Evolutionary conservation across 1,140 invertebrate species (phyloP).

Genomic region (Sycobia sp.): DNA sequence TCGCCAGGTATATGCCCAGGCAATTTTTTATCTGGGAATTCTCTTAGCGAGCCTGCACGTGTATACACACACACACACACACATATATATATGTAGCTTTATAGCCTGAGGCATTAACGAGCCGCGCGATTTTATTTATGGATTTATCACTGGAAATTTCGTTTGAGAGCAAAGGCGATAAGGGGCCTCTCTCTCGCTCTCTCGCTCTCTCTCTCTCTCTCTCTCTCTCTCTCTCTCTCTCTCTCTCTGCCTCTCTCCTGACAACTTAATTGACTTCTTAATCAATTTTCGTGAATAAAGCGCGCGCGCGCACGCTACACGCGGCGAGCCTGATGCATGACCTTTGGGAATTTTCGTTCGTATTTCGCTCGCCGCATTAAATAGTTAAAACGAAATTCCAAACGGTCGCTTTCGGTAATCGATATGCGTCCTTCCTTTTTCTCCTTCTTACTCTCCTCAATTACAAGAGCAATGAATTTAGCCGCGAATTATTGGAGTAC

Average conservation of each 20-base stretch:
- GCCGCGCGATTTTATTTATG: conserved; percentile 16
- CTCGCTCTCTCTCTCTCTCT: conserved; percentile 40
- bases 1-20: too few relatives aligned
- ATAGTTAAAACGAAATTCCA: too few relatives aligned
- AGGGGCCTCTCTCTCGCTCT: conserved; percentile 19
- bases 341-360: conserved; percentile 14
- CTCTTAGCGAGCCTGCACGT: not conserved
- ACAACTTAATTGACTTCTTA: conserved; percentile 28
- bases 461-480: too few relatives aligned
- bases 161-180: too few relatives aligned
- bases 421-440: too few relatives aligned
- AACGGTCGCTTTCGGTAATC: too few relatives aligned
- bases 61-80: too few relatives aligned
- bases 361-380: too few relatives aligned
- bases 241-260: conserved; percentile 22
- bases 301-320: too few relatives aligned
- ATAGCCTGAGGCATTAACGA: conserved; percentile 13
- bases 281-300: conserved; percentile 27
- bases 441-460: too few relatives aligned
- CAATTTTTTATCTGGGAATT: not conserved
- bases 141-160: conserved; percentile 27
- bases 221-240: conserved; percentile 17
- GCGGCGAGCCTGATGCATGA: conserved; percentile 16
- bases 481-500: too few relatives aligned
- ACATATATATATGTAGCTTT: too few relatives aligned